phyloP scores from a whole-genome alignment of 2,797 vertebrate species.

The Mormyrus proboscirostris region DNA sequence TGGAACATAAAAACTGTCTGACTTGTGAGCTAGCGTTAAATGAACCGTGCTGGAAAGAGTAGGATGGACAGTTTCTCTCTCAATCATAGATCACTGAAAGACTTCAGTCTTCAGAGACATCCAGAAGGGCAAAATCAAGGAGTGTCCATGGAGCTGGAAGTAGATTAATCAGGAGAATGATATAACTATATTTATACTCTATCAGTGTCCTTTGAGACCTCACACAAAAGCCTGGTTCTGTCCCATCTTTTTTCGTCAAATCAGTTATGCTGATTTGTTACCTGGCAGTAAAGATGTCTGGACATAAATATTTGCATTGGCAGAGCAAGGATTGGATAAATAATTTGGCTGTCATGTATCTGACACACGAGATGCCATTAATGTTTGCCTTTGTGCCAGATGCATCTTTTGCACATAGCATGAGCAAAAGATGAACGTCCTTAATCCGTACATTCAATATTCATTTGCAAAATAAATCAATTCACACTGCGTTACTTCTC shows the following conservation, averaged over 20 bases:
- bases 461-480: background rate
- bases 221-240: conserved; percentile 9
- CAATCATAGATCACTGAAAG: background rate
- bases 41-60: background rate
- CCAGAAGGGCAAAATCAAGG: conserved; percentile 14
- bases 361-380: conserved; percentile 18
- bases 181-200: conserved; percentile 20
- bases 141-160: background rate
- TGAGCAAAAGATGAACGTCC: background rate
- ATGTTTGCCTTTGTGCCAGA: background rate
- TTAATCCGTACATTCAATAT: background rate
- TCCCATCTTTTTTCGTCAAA: conserved; percentile 8
- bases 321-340: conserved; percentile 31
- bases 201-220: conserved; percentile 12
- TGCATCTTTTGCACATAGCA: background rate
- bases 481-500: background rate
- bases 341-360: conserved; percentile 26
- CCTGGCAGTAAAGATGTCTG: conserved; percentile 18
- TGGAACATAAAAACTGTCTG: background rate
- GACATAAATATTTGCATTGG: conserved; percentile 27
- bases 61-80: background rate
- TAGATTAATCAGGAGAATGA: conserved; percentile 16
- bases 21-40: background rate
- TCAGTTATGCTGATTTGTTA: background rate
- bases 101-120: background rate